Conservation (phyloP, 2,113 vertebrate genomes). For the Dicerorhinus sumatrensis region DNA sequence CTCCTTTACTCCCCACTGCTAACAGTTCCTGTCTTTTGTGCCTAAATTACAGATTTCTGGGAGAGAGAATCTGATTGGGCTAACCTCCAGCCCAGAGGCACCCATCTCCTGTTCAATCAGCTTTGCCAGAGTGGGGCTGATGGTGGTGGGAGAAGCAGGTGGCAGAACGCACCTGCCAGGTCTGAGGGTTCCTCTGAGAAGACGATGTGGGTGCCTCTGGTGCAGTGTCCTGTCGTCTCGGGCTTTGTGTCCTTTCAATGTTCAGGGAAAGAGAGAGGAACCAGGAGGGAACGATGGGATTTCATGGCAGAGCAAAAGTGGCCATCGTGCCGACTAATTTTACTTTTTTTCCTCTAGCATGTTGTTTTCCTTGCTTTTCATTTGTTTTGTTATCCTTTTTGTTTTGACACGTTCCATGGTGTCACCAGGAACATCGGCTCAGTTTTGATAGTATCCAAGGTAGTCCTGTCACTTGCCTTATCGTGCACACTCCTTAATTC, state of each 20-base stretch:
- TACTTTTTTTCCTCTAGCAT: neutral
- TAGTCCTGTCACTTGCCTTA: neutral
- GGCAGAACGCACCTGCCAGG: neutral
- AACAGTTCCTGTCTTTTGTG: neutral
- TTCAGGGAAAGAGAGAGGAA: neutral
- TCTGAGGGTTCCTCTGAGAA: neutral
- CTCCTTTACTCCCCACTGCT: neutral
- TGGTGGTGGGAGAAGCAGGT: neutral
- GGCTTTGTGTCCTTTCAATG: neutral
- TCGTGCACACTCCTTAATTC: neutral
- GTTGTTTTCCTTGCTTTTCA: neutral
- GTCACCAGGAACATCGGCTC: neutral
- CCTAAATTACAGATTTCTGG: neutral
- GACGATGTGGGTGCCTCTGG: neutral
- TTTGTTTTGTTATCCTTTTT: neutral
- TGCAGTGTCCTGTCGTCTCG: neutral
- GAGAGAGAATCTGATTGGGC: neutral
- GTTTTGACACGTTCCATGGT: neutral
- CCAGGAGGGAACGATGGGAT: neutral
- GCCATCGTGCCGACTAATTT: neutral
- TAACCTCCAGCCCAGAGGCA: neutral
- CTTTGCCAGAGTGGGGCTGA: neutral
- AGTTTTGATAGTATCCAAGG: neutral
- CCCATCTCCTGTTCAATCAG: neutral
- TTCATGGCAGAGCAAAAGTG: neutral